A percentile compares a stretch with the other conserved stretches of the same genome.
phyloP scores from a whole-genome alignment of 2,888 invertebrate genomes.

The Cybosia mesomella region DNA sequence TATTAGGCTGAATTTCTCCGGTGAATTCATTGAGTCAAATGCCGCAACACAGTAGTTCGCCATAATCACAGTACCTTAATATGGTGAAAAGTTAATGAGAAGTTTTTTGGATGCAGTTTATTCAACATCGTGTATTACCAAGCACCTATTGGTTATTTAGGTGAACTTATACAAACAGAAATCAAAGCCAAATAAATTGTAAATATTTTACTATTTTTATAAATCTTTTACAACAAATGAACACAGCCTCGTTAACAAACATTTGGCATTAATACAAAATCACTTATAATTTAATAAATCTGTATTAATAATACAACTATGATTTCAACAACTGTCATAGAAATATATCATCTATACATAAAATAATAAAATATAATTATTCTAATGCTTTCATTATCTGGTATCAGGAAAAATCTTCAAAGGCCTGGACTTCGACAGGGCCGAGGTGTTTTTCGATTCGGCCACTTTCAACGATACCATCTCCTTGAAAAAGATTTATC shows the following conservation, averaged over 20 bases:
- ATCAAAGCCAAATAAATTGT: constrained; percentile 57
- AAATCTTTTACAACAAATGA: constrained; percentile 59
- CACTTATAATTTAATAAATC: constrained; percentile 51
- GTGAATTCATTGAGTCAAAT: not conserved
- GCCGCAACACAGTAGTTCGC: not conserved
- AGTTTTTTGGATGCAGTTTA: not conserved
- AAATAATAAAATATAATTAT: constrained; percentile 38
- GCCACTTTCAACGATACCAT: constrained; percentile 55
- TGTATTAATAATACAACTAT: constrained; percentile 50
- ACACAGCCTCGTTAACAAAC: constrained; percentile 64
- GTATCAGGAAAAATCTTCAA: constrained; percentile 63
- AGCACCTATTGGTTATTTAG: constrained; percentile 6
- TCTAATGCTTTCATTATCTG: constrained; percentile 47
- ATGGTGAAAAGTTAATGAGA: not conserved
- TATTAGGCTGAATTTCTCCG: not conserved
- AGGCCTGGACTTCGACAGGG: constrained; percentile 45
- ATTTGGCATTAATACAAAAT: constrained; percentile 57
- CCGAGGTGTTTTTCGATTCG: constrained; percentile 35
- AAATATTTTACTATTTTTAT: constrained; percentile 64
- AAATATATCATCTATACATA: constrained; percentile 52
- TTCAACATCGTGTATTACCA: not conserved
- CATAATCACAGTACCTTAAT: not conserved
- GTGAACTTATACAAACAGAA: constrained; percentile 37
- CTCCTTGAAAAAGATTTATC: constrained; percentile 81
- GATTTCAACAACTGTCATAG: constrained; percentile 52